phyloP scores from a whole-genome alignment of 37 sponge, comb jelly and placozoan species.

The Mnemiopsis leidyi region DNA sequence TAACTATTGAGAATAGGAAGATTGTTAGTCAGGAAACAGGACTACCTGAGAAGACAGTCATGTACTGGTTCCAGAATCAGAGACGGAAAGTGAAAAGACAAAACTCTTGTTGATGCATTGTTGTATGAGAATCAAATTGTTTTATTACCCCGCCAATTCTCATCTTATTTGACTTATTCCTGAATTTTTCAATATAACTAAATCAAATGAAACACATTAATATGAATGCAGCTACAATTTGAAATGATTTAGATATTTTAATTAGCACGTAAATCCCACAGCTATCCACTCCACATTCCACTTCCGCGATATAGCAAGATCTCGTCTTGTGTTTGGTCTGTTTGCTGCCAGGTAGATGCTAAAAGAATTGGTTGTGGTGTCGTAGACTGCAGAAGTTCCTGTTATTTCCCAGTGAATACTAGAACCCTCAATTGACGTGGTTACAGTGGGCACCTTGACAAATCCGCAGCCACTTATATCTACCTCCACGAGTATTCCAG shows the following conservation, averaged over 20 bases:
- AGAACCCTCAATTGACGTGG: neutral
- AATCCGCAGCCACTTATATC: slow-evolving; percentile 19
- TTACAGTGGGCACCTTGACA: neutral
- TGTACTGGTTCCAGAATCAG: slow-evolving; percentile 67
- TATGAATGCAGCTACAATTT: no score
- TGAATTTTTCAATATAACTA: no score
- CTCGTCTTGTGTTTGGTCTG: neutral
- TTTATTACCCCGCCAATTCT: neutral
- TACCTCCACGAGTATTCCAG: neutral
- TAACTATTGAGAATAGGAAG: neutral
- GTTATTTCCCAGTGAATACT: neutral
- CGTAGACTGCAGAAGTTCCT: neutral
- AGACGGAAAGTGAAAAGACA: slow-evolving; percentile 25
- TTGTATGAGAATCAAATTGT: neutral
- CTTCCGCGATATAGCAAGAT: neutral
- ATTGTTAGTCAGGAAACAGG: slow-evolving; percentile 12
- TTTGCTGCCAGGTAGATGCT: neutral
- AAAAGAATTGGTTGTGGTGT: neutral
- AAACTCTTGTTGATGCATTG: neutral
- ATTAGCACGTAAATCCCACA: neutral
- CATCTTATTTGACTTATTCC: no score
- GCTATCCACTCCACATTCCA: neutral
- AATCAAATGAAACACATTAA: no score
- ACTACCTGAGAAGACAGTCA: slow-evolving; percentile 53
- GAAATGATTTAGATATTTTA: no score